Evolutionary conservation across 2,113 vertebrate genomes (phyloP), one percentile per base, ranked within the genome.

Genomic region (Cephalopterus ornatus): DNA sequence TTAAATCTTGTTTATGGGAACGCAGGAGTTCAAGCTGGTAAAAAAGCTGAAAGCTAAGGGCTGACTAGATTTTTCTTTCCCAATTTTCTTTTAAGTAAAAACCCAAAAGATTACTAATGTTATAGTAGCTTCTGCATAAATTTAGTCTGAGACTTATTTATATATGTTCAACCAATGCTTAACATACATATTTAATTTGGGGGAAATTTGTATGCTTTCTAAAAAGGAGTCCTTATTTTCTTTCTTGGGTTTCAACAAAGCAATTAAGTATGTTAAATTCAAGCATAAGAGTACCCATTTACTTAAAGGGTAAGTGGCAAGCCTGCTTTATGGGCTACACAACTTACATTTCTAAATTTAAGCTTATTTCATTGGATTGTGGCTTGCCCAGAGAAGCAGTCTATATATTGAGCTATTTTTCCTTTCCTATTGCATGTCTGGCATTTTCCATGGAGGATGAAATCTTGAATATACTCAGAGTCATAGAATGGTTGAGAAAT

Each of bases 41-140:
- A 78, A 76, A 70, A 76, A 70, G 50, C n/a, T 35, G 42, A 59
- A 33, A 28, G 15, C 22, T 53, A 78, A 86, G 88, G 28, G 8
- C 17, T 63, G 44, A 21, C 11, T 55, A 52, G 32, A 72, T 39
- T 85, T 89, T 58, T 44, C 32, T 74, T 61, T 39, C 35, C 17
- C 41, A 10, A 28, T 85, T 83, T 95, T 88, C 32, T 75, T 94
- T 92, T 67, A 15, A 67, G 56, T 21, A 59, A 52, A 92, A 52
- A 0, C 1, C 1, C 3, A 11, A 6, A n/a, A 68, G 30, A 52
- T 62, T 17, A 35, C 7, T 16, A 37, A 93, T 12, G 10, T 33
- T 62, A 32, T 5, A 80, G 49, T 22, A 76, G 8, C 19, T 85
- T 71, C 16, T 49, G 8, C 32, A 61, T 86, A 63, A 79, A 61